Percentiles rank a stretch among this genome's conserved stretches.
These are phyloP conservation scores for Peromyscus eremicus DNA, from an alignment of 2,797 vertebrate species.

Conservation along the genomic window DNA sequence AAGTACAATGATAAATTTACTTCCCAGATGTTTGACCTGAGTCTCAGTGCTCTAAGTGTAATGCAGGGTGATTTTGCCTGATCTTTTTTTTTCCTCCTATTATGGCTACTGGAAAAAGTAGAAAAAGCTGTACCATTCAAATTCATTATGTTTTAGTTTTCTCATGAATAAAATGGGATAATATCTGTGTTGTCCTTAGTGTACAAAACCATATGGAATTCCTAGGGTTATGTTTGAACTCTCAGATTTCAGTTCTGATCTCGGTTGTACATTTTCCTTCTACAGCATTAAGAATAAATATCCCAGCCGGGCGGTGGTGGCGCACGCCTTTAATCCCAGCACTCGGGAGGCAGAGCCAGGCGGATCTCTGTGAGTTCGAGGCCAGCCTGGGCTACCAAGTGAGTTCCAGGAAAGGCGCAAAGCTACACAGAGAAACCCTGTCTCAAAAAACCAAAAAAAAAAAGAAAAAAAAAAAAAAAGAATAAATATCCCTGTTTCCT, in stretches of 20 bases:
- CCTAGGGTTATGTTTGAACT: neutral
- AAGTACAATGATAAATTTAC: neutral
- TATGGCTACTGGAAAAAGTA: neutral
- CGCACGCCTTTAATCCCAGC: too few relatives aligned
- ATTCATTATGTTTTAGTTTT: constrained; percentile 7
- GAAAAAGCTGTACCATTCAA: constrained; percentile 5
- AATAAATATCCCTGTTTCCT: constrained; percentile 60
- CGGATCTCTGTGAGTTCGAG: too few relatives aligned
- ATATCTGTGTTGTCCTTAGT: neutral
- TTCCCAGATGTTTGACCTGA: constrained; percentile 1
- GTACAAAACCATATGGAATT: constrained; percentile 12
- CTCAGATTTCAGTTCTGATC: neutral
- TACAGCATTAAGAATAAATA: constrained; percentile 43
- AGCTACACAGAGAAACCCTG: too few relatives aligned
- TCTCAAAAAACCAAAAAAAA: too few relatives aligned
- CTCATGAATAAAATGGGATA: neutral
- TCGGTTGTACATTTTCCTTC: constrained; percentile 50
- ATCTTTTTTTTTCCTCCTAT: neutral
- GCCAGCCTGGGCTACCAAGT: too few relatives aligned
- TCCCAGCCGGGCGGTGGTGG: too few relatives aligned
- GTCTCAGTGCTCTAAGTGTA: neutral
- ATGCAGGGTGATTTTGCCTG: neutral
- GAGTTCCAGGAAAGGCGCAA: too few relatives aligned
- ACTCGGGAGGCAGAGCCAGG: too few relatives aligned
- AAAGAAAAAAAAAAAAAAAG: too few relatives aligned